A percentile compares a stretch with the other conserved stretches of the same genome.
Evolutionary conservation across 2,888 invertebrate species (phyloP).

Genomic region (Cheilosia scutellata): DNA sequence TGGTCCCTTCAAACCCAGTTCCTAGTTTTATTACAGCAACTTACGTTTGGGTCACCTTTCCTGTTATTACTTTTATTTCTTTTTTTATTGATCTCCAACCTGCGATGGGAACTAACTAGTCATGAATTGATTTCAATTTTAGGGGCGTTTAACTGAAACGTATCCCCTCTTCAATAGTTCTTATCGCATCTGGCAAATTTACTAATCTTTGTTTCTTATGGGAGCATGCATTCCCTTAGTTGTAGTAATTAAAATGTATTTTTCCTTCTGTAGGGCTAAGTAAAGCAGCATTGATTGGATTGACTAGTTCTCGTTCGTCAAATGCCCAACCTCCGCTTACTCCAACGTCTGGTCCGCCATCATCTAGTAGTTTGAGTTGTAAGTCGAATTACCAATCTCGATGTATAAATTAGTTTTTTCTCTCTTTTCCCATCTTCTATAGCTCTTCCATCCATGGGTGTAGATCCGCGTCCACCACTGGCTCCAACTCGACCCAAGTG

Average conservation of each 20-base stretch:
- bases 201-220: slow-evolving; percentile 4
- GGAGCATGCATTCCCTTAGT: slow-evolving; percentile 22
- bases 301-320: slow-evolving; percentile 90
- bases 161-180: slow-evolving; percentile 9
- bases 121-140: neutral
- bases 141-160: slow-evolving; percentile 14
- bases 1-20: too few species aligned
- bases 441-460: slow-evolving; percentile 87
- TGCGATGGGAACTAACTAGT: slow-evolving; percentile 15
- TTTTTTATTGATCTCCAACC: neutral
- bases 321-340: slow-evolving; percentile 88
- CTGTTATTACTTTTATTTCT: too few species aligned
- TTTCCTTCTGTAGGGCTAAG: slow-evolving; percentile 88
- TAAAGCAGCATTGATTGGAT: slow-evolving; percentile 91
- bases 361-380: slow-evolving; percentile 88
- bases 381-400: slow-evolving; percentile 77
- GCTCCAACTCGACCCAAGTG: slow-evolving; percentile 94
- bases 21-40: too few species aligned
- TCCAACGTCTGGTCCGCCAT: slow-evolving; percentile 89
- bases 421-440: slow-evolving; percentile 63
- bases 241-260: slow-evolving; percentile 12
- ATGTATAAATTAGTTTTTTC: slow-evolving; percentile 53
- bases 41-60: too few species aligned
- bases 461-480: slow-evolving; percentile 87
- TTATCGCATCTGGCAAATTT: slow-evolving; percentile 32